phyloP scores from a whole-genome alignment of 2,888 invertebrate species.

The Heteropelma amictum region DNA sequence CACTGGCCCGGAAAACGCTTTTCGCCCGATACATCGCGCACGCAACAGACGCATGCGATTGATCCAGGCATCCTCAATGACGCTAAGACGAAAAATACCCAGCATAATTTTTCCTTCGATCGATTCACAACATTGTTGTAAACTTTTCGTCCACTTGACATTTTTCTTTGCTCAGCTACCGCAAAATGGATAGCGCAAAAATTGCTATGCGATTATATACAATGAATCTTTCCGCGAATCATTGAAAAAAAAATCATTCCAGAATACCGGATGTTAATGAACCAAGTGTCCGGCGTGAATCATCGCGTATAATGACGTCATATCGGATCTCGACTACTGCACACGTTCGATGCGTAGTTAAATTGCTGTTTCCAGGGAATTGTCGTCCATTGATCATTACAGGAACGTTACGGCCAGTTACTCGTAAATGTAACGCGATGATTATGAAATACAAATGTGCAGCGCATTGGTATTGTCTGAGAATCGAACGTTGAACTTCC shows the following conservation, averaged over 20 bases:
- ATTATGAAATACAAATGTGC: background rate
- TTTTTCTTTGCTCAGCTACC: too few species aligned
- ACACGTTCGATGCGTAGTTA: background rate
- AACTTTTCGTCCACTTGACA: too few species aligned
- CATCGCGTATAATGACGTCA: background rate
- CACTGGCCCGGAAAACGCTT: too few species aligned
- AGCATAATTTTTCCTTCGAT: too few species aligned
- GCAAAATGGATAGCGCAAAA: too few species aligned
- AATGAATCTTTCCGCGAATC: background rate
- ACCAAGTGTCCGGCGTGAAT: background rate
- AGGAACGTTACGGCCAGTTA: background rate
- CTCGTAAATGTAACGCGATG: background rate
- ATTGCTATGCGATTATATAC: too few species aligned
- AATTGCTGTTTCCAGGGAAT: background rate
- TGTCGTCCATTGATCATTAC: background rate
- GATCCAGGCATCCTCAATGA: too few species aligned
- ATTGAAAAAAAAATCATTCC: background rate
- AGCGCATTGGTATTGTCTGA: background rate
- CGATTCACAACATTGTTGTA: too few species aligned
- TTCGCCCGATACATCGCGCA: too few species aligned
- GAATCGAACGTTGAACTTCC: constrained; percentile 17
- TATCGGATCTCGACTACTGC: background rate
- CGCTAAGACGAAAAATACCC: too few species aligned
- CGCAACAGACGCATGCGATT: too few species aligned
- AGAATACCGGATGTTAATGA: too few species aligned